Conservation (phyloP, 2,113 vertebrate species). For the Connochaetes taurinus region DNA sequence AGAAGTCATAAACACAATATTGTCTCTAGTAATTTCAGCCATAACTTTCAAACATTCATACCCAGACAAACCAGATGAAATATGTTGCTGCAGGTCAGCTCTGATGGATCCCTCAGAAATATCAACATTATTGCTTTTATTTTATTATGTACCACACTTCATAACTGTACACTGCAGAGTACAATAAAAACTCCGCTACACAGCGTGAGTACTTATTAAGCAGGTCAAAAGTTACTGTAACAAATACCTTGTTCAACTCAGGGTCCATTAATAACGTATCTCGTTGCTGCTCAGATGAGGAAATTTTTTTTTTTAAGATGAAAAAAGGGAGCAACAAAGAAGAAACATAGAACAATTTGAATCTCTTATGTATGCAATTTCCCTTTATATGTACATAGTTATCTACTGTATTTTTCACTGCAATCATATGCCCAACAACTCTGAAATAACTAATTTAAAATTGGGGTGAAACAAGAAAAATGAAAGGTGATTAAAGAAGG, state of each 20-base stretch:
- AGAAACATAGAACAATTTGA: neutral
- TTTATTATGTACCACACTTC: slow-evolving; percentile 93
- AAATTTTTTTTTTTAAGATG: neutral
- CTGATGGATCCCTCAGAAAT: slow-evolving; percentile 89
- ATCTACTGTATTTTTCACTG: neutral
- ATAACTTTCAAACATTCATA: slow-evolving; percentile 86
- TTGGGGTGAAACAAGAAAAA: neutral
- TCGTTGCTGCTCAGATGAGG: slow-evolving; percentile 77
- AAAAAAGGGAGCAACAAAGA: neutral
- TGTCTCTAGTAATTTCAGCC: slow-evolving; percentile 90
- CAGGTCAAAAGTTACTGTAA: slow-evolving; percentile 83
- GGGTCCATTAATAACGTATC: slow-evolving; percentile 80
- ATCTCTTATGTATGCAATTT: neutral
- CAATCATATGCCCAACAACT: neutral
- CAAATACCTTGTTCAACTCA: slow-evolving; percentile 77
- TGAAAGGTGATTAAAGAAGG: neutral
- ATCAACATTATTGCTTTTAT: slow-evolving; percentile 93
- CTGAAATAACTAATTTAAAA: neutral
- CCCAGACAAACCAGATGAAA: slow-evolving; percentile 84
- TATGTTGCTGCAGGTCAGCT: slow-evolving; percentile 84
- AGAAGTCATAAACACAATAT: slow-evolving; percentile 91
- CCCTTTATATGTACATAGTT: neutral
- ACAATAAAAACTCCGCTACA: slow-evolving; percentile 79
- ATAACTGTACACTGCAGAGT: slow-evolving; percentile 80
- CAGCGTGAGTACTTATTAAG: slow-evolving; percentile 82